Base-by-base conservation (phyloP, 2,888 invertebrate genomes). In the Diloba caeruleocephala region DNA sequence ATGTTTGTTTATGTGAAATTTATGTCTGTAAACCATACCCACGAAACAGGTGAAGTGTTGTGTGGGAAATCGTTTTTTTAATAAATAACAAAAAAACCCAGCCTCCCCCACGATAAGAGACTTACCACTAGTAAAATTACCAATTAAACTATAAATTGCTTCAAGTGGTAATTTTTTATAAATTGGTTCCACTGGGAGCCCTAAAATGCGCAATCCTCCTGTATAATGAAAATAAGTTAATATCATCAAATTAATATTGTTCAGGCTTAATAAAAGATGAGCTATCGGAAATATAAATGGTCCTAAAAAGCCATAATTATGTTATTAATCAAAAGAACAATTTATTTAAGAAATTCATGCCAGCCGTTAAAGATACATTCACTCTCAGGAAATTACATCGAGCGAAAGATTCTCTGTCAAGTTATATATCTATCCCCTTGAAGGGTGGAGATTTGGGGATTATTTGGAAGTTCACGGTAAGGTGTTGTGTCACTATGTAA, bases 401-500 rank as follows among this genome's bases (percentile, higher is more conserved):
- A 65, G 37, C 45, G 48, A 53, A 61, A 57, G 46, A 65, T 55
- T 64, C 44, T 34, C 39, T 37, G 28, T 42, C 36, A 44, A 57
- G 50, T 68, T 71, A 60, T 71, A 60, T 68, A 53, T 58, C 37
- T 55, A 55, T 43, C 19, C 15, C 49, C 33, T 12, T 26, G 12
- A 38, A 39, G 48, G 55, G 51, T 21, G 49, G 25, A 23, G 21
- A 41, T 55, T 46, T 63, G 32, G 25, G 60, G 38, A 55, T 57
- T 60, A 64, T 64, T 50, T 44, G 26, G 49, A 21, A 52, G 46
- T 54, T 50, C 37, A 49, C 29, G 23, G 34, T 25, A 34, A 60
- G 56, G 70, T 71, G 73, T 71, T 58, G 63, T 58, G 54, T 36
- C 61, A 44, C 51, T 36, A 41, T 67, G 55, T 76, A 74, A 74